A percentile compares a stretch with the other conserved stretches of the same genome.
Conservation (phyloP, 2,797 vertebrate species). For the Pantherophis vulpinus region DNA sequence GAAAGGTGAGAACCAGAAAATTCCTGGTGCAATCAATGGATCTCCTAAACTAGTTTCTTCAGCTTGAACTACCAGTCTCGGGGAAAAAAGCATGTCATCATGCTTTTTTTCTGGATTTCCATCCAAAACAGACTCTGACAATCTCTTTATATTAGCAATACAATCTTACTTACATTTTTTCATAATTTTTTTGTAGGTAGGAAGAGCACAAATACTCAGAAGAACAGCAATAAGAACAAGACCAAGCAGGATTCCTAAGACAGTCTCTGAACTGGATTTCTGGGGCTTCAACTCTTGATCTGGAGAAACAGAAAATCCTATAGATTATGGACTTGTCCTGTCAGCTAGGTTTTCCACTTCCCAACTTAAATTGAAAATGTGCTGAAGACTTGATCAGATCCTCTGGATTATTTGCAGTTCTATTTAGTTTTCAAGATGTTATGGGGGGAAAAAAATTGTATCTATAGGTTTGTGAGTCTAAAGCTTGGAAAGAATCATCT, state of each 20-base stretch:
- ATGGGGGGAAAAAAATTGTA: not conserved
- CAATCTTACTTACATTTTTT: constrained; percentile 68
- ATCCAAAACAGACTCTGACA: not conserved
- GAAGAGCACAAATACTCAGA: constrained; percentile 59
- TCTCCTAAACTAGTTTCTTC: not conserved
- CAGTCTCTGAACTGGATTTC: not conserved
- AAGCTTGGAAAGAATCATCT: not conserved
- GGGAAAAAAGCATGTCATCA: not conserved
- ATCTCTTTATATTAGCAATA: not conserved
- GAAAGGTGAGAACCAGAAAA: not conserved
- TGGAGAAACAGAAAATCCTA: constrained; percentile 35
- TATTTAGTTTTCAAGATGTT: not conserved
- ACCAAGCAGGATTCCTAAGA: constrained; percentile 64
- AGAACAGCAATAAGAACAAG: constrained; percentile 61
- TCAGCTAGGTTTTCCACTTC: not conserved
- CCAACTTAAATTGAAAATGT: not conserved
- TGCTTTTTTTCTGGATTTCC: not conserved
- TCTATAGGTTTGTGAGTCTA: not conserved
- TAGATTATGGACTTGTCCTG: not conserved
- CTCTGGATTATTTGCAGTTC: not conserved
- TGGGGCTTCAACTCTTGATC: constrained; percentile 53
- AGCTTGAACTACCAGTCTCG: too few relatives aligned
- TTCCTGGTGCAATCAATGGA: not conserved
- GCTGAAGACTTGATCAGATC: not conserved
- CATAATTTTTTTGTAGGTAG: constrained; percentile 62